Base-by-base conservation (phyloP, 23 tunicate genomes). In the Clavelina lepadiformis region DNA sequence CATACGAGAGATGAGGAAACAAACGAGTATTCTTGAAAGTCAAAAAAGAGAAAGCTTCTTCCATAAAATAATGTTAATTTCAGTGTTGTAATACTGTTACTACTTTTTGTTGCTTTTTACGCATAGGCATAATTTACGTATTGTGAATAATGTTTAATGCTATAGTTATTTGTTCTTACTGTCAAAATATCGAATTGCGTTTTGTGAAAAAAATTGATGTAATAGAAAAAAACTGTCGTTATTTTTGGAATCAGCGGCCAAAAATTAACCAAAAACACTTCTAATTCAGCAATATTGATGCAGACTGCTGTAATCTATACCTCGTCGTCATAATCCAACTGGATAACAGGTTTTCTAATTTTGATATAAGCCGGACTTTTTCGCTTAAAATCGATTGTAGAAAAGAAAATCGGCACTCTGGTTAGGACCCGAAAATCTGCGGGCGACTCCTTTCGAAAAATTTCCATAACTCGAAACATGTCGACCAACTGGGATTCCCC, bases 401-500 rank as follows among this genome's bases (percentile, higher is more conserved):
- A 71, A 38, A 57, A 82, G 2, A 72, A 45, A 11, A 45, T 36
- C 5, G 91, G 91, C 0, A 82, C 71, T 37, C 72, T 56, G 2
- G 76, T 55, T 20, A 82, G 71, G 13, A 45, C 51, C 8, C 57
- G 38, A 46, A 82, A 82, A 3, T 73, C 81, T 35, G 74, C 77
- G 2, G 91, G 91, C 4, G 74, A 53, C 37, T 82, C 81, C 28
- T 61, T 58, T 0, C 91, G 71, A 0, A 82, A 51, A 15, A 74
- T 74, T 35, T 82, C 91, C 21, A 58, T 45, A 2, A 57, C 71
- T 24, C 51, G 71, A 61, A 82, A 82, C 76, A 82, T 54, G 36
- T 82, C 91, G 25, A 75, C 81, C 28, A 82, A 46, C 28, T 65
- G 76, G 5, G 91, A 74, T 23, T 82, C 63, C 29, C 91, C 91